Conservation (phyloP, 2,797 vertebrate genomes). For the Syndactyla subalaris region DNA sequence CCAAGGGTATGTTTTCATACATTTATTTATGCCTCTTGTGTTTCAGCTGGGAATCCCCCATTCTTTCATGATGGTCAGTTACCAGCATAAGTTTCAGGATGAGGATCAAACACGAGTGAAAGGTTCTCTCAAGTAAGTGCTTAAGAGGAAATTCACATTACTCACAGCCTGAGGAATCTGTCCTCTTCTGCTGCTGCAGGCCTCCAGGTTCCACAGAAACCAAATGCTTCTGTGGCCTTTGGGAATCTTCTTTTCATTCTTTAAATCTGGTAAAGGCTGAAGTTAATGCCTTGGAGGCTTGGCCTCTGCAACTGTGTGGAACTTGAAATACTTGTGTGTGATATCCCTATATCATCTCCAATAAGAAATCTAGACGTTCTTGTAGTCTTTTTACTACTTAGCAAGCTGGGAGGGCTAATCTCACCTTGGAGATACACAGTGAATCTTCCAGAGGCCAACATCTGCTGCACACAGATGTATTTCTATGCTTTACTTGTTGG, state of each 20-base stretch:
- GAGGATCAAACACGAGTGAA: conserved; percentile 97
- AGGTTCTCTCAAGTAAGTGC: conserved; percentile 93
- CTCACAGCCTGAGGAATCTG: not conserved
- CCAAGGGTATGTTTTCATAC: accelerated
- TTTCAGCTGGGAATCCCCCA: conserved; percentile 95
- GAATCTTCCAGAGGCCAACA: not conserved
- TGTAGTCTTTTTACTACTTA: not conserved
- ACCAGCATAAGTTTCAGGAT: conserved; percentile 98
- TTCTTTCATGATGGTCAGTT: conserved; percentile 95
- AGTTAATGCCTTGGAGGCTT: not conserved
- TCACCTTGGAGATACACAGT: not conserved
- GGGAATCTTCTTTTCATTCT: not conserved
- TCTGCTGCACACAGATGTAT: not conserved
- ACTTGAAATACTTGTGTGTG: not conserved
- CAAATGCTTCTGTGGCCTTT: not conserved
- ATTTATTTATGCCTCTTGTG: not conserved
- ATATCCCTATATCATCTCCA: not conserved
- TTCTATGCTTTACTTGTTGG: not conserved
- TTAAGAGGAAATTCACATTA: not conserved
- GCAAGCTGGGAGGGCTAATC: not conserved
- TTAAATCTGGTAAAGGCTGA: not conserved
- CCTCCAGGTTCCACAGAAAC: not conserved
- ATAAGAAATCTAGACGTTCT: not conserved
- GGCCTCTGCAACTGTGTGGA: not conserved
- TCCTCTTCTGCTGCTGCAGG: not conserved